Evolutionary conservation across 2,113 vertebrate genomes (phyloP), one percentile per base, ranked within the genome.

Genomic region (Damaliscus lunatus): DNA sequence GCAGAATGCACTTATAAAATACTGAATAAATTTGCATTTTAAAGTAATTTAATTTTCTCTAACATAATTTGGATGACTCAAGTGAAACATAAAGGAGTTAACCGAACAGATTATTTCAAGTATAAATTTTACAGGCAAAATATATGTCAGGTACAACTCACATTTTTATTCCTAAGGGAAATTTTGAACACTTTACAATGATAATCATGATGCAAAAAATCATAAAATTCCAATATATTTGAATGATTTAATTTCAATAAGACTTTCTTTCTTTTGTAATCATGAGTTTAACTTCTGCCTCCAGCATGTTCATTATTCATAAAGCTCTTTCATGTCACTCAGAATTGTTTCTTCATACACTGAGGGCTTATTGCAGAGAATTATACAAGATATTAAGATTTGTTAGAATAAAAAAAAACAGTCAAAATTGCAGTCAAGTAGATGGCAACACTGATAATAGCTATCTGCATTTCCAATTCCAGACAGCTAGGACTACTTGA

Each of bases 21-120:
- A 53, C 71, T 96, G 94, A 97, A 96, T 97, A 96, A 96, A 97
- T 96, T 96, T 98, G 48, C 81, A 94, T 97, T 95, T 97, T 92
- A 87, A 36, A 95, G 60, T 85, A 92, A 93, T 96, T 98, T 96
- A 97, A 92, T 97, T 97, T 96, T 64, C 64, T 88, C 43, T 92
- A 78, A 88, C 19, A 13, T 88, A 78, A 96, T 97, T 97, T 97
- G 57, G 21, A 92, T 88, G 77, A 95, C 74, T 97, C 77, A 94
- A 90, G 77, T 96, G 64, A 96, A 98, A 97, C 88, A 90, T 83
- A 97, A 94, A 85, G 77, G 81, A 91, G 62, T 96, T 96, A 96
- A 95, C 40, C 17, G n/a, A 92, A 96, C 84, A 96, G 50, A 92
- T 91, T 95, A 88, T 97, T 95, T 95, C 43, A 83, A 19, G 74